phyloP scores from a whole-genome alignment of 2,888 invertebrate genomes.

The Eilema sororculum region DNA sequence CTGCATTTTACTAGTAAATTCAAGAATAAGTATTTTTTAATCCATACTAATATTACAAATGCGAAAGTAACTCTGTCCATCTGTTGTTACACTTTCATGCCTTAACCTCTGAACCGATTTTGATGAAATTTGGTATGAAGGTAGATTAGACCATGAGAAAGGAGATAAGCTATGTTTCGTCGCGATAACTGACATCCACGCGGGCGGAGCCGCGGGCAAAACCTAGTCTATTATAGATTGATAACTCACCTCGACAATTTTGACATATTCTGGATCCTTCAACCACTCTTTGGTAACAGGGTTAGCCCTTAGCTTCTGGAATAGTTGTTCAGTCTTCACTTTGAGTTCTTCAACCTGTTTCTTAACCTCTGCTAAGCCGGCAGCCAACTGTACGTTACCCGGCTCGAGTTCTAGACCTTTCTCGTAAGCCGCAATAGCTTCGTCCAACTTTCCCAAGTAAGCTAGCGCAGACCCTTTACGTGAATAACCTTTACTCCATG shows the following conservation, averaged over 20 bases:
- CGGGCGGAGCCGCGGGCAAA: too few relatives aligned
- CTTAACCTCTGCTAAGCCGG: slow-evolving; percentile 89
- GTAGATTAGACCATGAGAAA: too few relatives aligned
- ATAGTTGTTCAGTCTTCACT: slow-evolving; percentile 68
- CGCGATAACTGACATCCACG: too few relatives aligned
- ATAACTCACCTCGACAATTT: slow-evolving; percentile 85
- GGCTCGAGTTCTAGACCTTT: slow-evolving; percentile 90
- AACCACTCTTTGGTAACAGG: slow-evolving; percentile 90
- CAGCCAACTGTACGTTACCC: slow-evolving; percentile 89
- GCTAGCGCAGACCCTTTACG: slow-evolving; percentile 95
- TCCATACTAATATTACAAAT: too few relatives aligned
- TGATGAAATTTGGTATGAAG: too few relatives aligned
- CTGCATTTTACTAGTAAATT: too few relatives aligned
- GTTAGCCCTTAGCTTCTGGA: slow-evolving; percentile 88
- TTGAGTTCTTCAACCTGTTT: slow-evolving; percentile 64
- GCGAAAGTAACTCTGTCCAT: too few relatives aligned
- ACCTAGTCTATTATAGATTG: too few relatives aligned
- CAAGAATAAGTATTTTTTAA: too few relatives aligned
- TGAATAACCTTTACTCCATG: slow-evolving; percentile 96
- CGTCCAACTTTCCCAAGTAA: slow-evolving; percentile 90
- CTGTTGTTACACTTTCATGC: too few relatives aligned
- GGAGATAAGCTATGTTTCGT: too few relatives aligned
- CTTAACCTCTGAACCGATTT: too few relatives aligned
- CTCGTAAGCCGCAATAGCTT: slow-evolving; percentile 92
- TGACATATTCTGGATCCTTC: slow-evolving; percentile 91